phyloP scores from a whole-genome alignment of 2,888 invertebrate species.

The Melieria omissa region DNA sequence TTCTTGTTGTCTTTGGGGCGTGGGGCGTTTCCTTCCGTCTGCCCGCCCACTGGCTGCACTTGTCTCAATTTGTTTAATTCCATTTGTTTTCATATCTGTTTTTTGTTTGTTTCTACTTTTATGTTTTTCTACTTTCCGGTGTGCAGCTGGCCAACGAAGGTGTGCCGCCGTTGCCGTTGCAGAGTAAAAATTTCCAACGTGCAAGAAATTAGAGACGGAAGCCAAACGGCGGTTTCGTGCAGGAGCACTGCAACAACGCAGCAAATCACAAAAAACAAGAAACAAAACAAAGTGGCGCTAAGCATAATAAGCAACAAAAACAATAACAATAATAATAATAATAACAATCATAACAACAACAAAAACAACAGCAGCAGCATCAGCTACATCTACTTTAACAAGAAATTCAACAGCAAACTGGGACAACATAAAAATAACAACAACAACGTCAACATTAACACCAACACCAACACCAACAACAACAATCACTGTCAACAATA shows the following conservation, averaged over 20 bases:
- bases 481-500: constrained; percentile 12
- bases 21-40: background rate
- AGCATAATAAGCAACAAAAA: constrained; percentile 34
- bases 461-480: constrained; percentile 11
- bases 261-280: constrained; percentile 5
- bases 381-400: no score
- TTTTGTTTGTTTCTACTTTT: background rate
- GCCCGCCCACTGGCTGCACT: background rate
- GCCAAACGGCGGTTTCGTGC: background rate
- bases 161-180: constrained; percentile 56
- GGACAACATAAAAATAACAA: background rate
- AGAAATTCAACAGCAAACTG: background rate
- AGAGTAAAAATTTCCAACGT: constrained; percentile 59
- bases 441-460: constrained; percentile 4
- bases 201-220: constrained; percentile 53
- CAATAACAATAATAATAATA: constrained; percentile 41
- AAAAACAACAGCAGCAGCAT: background rate
- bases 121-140: constrained; percentile 10
- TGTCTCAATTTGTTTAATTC: constrained; percentile 26
- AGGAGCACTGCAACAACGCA: background rate
- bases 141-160: constrained; percentile 57
- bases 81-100: constrained; percentile 1
- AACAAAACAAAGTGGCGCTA: constrained; percentile 1
- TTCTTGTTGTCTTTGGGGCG: constrained; percentile 19
- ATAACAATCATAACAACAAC: constrained; percentile 32